phyloP scores from a whole-genome alignment of 1,140 invertebrate genomes.

The Apolygus lucorum region DNA sequence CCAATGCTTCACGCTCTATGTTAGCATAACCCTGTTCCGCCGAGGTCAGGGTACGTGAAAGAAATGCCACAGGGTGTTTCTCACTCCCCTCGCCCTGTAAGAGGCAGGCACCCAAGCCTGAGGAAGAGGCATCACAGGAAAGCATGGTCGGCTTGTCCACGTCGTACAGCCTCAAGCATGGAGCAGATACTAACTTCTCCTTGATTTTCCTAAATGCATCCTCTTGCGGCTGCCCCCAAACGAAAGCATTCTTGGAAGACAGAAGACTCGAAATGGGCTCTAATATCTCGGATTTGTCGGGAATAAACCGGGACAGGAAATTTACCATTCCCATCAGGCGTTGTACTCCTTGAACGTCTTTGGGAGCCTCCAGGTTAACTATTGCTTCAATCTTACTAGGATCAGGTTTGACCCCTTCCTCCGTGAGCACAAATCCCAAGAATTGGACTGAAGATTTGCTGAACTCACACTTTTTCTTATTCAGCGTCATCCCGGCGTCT shows the following conservation, averaged over 20 bases:
- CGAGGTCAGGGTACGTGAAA: neutral
- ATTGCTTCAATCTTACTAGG: conserved; percentile 38
- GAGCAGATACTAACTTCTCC: neutral
- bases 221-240: neutral
- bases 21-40: neutral
- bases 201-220: neutral
- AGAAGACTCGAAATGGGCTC: neutral
- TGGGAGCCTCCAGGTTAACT: conserved; percentile 28
- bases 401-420: conserved; percentile 35
- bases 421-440: conserved; percentile 38
- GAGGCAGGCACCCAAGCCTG: neutral
- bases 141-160: neutral
- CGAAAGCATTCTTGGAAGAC: neutral
- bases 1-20: neutral
- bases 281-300: neutral
- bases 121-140: neutral
- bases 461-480: conserved; percentile 34
- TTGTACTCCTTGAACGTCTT: neutral
- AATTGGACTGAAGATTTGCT: conserved; percentile 33
- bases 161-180: neutral
- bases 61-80: neutral
- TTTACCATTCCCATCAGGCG: neutral
- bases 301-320: neutral
- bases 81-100: neutral
- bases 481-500: conserved; percentile 20